A percentile compares a stretch with the other conserved stretches of the same genome.
These are phyloP conservation scores for Parus major DNA, from an alignment of 2,113 vertebrate species.

Conservation along the genomic window DNA sequence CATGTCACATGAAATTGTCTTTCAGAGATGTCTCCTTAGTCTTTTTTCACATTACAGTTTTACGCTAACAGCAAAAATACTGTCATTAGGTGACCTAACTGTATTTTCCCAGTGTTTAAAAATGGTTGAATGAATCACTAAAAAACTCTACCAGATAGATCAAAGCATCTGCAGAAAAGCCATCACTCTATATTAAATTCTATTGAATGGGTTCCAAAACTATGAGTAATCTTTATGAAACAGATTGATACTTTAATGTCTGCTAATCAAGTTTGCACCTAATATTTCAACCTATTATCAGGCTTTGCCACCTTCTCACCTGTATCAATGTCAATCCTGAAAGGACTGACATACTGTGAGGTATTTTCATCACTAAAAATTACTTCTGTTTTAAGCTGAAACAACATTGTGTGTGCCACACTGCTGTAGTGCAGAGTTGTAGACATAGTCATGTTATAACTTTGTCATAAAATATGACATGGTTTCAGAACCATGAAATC, in stretches of 20 bases:
- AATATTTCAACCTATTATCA: neutral
- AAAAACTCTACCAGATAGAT: neutral
- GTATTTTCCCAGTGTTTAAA: conserved; percentile 17
- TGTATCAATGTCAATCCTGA: neutral
- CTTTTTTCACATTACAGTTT: neutral
- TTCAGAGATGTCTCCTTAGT: neutral
- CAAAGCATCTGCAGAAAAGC: conserved; percentile 22
- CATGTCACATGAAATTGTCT: neutral
- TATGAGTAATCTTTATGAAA: conserved; percentile 2
- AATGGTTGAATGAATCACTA: conserved; percentile 2
- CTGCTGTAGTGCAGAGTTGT: neutral
- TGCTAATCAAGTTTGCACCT: neutral
- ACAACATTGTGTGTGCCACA: neutral
- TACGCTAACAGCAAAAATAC: neutral
- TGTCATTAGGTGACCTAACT: neutral
- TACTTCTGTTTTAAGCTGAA: neutral
- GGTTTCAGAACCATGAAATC: neutral
- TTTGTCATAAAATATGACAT: no score
- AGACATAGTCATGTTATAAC: neutral
- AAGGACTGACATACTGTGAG: neutral
- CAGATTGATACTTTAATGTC: neutral
- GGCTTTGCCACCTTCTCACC: neutral
- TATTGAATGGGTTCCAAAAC: neutral
- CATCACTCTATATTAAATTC: neutral
- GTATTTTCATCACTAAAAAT: neutral